phyloP scores from a whole-genome alignment of 2,113 vertebrate species.

The Carassius auratus region DNA sequence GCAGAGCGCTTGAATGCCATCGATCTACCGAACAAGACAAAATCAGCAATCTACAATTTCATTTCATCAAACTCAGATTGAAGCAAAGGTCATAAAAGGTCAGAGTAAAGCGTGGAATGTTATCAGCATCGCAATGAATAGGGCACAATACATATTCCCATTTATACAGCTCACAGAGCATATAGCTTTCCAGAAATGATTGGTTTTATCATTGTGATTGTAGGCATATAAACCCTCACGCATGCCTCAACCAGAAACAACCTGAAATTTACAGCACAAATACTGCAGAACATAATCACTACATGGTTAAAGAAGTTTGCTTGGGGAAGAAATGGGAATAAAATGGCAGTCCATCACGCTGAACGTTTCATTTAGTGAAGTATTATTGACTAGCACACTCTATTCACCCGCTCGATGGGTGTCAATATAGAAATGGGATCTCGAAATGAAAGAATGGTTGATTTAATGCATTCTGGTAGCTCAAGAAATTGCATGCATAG shows the following conservation, averaged over 20 bases:
- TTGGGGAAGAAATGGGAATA: constrained; percentile 1
- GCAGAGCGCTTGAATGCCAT: not conserved
- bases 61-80: constrained; percentile 20
- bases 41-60: not conserved
- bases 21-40: not conserved
- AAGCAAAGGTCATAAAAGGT: constrained; percentile 29
- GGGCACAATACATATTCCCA: not conserved
- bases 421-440: constrained; percentile 30
- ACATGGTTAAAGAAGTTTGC: constrained; percentile 4
- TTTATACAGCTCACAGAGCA: not conserved
- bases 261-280: constrained; percentile 4
- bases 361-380: constrained; percentile 20
- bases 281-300: not conserved
- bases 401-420: not conserved
- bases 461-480: constrained; percentile 24
- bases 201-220: not conserved
- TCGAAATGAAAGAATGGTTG: constrained; percentile 29
- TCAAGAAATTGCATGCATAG: constrained; percentile 50
- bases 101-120: constrained; percentile 7
- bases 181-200: not conserved
- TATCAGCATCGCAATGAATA: not conserved
- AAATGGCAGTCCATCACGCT: constrained; percentile 5
- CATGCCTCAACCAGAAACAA: not conserved
- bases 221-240: not conserved
- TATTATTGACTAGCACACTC: constrained; percentile 16